Conservation (phyloP, 2,888 invertebrate genomes). For the Palloptera scutellata region DNA sequence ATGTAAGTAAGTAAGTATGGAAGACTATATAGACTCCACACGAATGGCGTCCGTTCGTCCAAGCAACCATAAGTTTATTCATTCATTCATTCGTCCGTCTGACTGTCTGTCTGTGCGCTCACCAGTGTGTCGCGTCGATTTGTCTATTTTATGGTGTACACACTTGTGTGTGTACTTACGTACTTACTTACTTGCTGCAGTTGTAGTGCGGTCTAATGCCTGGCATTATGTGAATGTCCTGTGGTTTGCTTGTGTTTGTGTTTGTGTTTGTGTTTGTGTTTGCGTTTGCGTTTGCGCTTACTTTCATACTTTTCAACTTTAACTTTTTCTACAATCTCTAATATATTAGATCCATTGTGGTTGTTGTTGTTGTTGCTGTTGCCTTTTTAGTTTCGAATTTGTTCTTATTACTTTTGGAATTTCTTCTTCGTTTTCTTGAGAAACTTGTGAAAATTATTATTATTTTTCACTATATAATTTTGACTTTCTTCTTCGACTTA, state of each 20-base stretch:
- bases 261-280: background rate
- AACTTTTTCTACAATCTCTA: too few species aligned
- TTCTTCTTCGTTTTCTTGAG: constrained; percentile 3
- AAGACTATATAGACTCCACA: too few species aligned
- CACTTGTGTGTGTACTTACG: too few species aligned
- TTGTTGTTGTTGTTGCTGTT: too few species aligned
- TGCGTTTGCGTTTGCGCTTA: background rate
- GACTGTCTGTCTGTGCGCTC: background rate
- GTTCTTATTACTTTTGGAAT: constrained; percentile 22
- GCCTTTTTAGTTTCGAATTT: constrained; percentile 26
- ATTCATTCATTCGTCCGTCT: background rate
- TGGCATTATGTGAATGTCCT: constrained; percentile 27
- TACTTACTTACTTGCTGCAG: too few species aligned
- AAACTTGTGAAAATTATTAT: too few species aligned
- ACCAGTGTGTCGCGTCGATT: background rate
- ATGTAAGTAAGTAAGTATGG: too few species aligned
- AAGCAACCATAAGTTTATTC: background rate
- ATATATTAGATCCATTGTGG: constrained; percentile 7
- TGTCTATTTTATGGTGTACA: background rate
- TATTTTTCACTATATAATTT: background rate
- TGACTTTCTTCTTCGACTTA: constrained; percentile 11
- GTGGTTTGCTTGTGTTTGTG: constrained; percentile 3
- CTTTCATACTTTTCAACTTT: background rate
- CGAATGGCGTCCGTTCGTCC: too few species aligned
- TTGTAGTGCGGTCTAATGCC: constrained; percentile 15